Evolutionary conservation across 2,797 vertebrate species (phyloP).

Genomic region (Falco naumanni): DNA sequence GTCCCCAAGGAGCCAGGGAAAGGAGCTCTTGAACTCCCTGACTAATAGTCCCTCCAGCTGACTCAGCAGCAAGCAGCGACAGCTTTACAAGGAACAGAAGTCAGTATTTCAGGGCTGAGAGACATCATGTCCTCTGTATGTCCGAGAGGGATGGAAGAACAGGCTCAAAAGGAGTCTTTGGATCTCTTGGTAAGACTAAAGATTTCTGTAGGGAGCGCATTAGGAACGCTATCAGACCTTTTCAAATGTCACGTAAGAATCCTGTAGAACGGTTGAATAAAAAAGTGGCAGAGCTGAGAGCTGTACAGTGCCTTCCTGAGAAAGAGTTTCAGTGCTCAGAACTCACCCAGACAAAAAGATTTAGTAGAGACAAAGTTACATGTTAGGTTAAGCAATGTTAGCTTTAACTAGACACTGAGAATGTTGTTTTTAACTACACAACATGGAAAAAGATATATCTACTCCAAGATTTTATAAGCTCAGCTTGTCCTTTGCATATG

Average conservation of each 20-base stretch:
- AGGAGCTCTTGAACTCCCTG: background rate
- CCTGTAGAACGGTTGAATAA: background rate
- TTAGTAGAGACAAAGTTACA: background rate
- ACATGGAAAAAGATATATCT: background rate
- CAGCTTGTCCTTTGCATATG: background rate
- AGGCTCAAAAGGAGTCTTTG: background rate
- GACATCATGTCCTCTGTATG: background rate
- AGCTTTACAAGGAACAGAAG: background rate
- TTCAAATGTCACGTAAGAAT: background rate
- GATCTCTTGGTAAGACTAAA: background rate
- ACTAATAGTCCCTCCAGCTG: background rate
- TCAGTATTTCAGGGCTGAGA: background rate
- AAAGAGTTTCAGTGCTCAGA: background rate
- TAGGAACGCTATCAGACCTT: background rate
- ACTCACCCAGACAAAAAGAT: background rate
- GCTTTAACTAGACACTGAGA: background rate
- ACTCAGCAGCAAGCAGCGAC: background rate
- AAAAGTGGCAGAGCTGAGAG: background rate
- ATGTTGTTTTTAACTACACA: background rate
- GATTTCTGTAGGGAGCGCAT: background rate
- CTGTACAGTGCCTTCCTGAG: background rate
- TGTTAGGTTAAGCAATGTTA: background rate
- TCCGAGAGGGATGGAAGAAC: background rate
- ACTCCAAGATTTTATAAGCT: background rate
- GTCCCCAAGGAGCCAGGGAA: background rate